Base-by-base conservation (phyloP, 2,797 vertebrate genomes). In the Tachyglossus aculeatus region DNA sequence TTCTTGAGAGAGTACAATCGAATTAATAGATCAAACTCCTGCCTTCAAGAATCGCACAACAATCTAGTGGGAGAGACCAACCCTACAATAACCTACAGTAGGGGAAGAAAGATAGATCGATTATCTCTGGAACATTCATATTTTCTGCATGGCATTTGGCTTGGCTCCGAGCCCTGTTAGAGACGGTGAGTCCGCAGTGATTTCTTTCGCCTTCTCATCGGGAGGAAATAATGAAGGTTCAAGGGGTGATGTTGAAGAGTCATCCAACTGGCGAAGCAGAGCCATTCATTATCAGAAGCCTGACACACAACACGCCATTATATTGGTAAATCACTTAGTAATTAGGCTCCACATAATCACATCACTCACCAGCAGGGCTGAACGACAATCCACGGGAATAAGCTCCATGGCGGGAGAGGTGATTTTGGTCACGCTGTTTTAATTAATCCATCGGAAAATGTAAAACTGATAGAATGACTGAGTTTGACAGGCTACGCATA, bases 301-400 rank as follows among this genome's bases (percentile, higher is more conserved):
- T 15, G 10, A 60, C 55, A 80, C 52, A 82, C 74, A 82, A 7
- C 24, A 58, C 50, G 57, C 75, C 74, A 81, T 79, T 81, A 69
- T 84, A 71, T 71, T 63, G 71, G 41, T 63, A 65, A 80, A 74
- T 85, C 41, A 72, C 76, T 67, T 79, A 76, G 71, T 65, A 82
- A 85, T 82, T 73, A 80, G 60, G 69, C 27, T 33, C 70, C 16
- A 27, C 36, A 57, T 74, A 88, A 85, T 73, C 77, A 29, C 63
- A 58, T 72, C 27, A 33, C 68, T 84, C 77, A 67, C 21, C 10
- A 67, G 18, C 39, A 64, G 63, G 78, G 74, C 67, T 68, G 79
- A 78, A 71, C 60, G 62, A 78, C 71, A 59, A 47, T 1, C 50
- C 39, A 66, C 76, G 65, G 70, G 72, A 74, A 32, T n/a, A 22